phyloP scores from a whole-genome alignment of 2,797 vertebrate genomes.

The Lemur catta region DNA sequence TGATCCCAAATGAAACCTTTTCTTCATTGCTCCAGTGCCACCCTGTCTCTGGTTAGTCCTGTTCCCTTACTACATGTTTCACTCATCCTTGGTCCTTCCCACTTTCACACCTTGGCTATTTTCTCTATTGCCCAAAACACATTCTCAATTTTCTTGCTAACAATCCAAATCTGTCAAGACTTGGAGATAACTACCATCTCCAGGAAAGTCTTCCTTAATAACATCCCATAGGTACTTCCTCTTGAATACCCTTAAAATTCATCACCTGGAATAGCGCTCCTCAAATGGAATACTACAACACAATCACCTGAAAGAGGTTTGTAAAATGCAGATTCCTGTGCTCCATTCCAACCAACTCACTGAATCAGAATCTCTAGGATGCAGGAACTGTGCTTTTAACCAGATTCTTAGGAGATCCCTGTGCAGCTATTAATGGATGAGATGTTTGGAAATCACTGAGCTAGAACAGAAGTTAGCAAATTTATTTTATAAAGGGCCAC shows the following conservation, averaged over 20 bases:
- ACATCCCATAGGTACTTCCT: neutral
- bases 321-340: neutral
- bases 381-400: neutral
- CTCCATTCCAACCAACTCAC: neutral
- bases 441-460: neutral
- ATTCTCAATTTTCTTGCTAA: neutral
- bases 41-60: neutral
- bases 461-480: neutral
- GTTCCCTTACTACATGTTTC: neutral
- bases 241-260: neutral
- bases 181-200: neutral
- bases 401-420: neutral
- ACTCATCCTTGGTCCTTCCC: neutral
- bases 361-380: neutral
- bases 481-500: neutral
- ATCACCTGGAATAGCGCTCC: neutral
- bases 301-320: neutral
- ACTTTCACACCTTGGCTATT: neutral
- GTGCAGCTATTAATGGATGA: neutral
- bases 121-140: neutral
- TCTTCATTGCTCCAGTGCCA: neutral
- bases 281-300: neutral
- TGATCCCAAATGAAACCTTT: neutral
- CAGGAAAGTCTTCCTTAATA: neutral
- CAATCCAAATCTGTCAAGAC: neutral